Evolutionary conservation across 2,113 vertebrate genomes (phyloP), one percentile per base, ranked within the genome.

Genomic region (Emydura subglobosa): DNA sequence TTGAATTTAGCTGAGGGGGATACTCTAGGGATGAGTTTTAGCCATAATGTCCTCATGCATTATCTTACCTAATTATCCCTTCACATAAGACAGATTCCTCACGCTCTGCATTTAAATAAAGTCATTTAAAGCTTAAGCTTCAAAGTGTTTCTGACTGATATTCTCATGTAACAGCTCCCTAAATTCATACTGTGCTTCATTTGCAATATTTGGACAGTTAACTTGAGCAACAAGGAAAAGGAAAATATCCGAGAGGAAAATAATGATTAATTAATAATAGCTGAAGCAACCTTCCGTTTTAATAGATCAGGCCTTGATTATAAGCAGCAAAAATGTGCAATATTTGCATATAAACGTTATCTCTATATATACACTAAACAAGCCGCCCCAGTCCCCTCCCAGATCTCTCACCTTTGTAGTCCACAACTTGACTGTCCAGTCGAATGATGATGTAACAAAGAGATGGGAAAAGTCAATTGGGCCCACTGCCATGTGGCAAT

Each of bases 371-470:
- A 24, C n/a, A 31, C 16, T 82, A 85, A 72, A 85, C 19, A 65
- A 79, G 12, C 34, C 53, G 76, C 29, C 80, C 34, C 10, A 68
- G 44, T 34, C 39, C n/a, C n/a, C 49, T 6, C 4, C 55, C 1
- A 0, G 8, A 79, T 47, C 86, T 93, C 98, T 95, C 98, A 99
- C 99, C 99, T 99, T 99, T 79, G 99, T 99, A 95, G 99, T 99
- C 99, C 99, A 99, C 88, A 99, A 96, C 96, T 99, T 99, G 97
- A 99, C 98, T 19, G 99, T 99, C 99, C 99, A 99, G 98, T 99
- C 99, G 91, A 99, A 99, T 7, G 99, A 99, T 2, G 99, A 99
- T 4, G 99, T 99, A 95, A 99, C 98, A 95, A 99, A 99, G 84
- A 99, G 99, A 97, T 99, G 99, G 59, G 99, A 99, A 90, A 99